Percentiles rank a stretch among this genome's conserved stretches.
Evolutionary conservation across 23 tunicate species (phyloP).

Genomic region (Trididemnum clinides): DNA sequence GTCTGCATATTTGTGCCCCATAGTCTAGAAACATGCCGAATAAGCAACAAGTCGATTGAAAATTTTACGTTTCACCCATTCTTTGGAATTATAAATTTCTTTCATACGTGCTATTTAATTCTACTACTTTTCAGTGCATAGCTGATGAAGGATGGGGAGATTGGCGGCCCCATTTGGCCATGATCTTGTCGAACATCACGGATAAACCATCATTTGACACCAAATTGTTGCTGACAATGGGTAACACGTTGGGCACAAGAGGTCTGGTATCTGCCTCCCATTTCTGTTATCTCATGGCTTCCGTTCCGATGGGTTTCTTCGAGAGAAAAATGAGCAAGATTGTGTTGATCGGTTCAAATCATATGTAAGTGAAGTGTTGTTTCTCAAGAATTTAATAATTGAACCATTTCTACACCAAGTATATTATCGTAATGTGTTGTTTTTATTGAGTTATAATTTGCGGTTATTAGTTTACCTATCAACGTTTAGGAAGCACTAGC

Average conservation of each 20-base stretch:
- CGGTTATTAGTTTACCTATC: too few species aligned
- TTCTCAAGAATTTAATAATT: neutral
- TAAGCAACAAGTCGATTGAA: too few species aligned
- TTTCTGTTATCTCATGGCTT: slow-evolving; percentile 93
- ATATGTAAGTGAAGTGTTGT: slow-evolving; percentile 51
- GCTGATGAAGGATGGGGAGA: slow-evolving; percentile 97
- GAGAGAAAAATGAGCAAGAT: slow-evolving; percentile 60
- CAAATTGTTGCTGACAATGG: slow-evolving; percentile 78
- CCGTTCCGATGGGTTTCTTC: slow-evolving; percentile 81
- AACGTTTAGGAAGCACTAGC: too few species aligned
- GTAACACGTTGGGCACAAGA: slow-evolving; percentile 72
- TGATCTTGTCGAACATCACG: slow-evolving; percentile 94
- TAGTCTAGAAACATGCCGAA: too few species aligned
- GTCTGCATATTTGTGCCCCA: too few species aligned
- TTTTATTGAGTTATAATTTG: too few species aligned
- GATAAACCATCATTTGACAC: slow-evolving; percentile 55
- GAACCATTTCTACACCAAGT: too few species aligned
- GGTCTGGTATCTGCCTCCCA: slow-evolving; percentile 94
- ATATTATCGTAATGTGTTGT: too few species aligned
- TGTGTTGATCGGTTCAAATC: slow-evolving; percentile 90
- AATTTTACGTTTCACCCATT: too few species aligned
- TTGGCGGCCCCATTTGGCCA: slow-evolving; percentile 99
- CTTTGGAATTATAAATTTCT: too few species aligned
- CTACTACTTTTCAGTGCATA: slow-evolving; percentile 41
- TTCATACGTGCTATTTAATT: neutral